These are phyloP conservation scores for Chrysodeixis includens DNA, from an alignment of 2,888 invertebrate genomes.

Conservation along the genomic window DNA sequence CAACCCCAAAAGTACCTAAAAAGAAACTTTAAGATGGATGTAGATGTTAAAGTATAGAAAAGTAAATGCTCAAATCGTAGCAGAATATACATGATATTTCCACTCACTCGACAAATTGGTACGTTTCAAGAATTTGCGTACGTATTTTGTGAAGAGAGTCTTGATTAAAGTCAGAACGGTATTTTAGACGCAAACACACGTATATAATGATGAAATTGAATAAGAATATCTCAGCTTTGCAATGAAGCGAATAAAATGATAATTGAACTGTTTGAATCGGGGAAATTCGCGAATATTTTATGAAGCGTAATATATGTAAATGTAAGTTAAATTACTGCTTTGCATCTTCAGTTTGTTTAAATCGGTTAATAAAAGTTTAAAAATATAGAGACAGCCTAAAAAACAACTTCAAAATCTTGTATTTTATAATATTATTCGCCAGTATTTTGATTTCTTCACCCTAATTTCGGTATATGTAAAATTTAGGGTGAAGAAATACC, in stretches of 20 bases:
- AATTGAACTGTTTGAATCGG: constrained; percentile 48
- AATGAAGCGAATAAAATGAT: constrained; percentile 36
- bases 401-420: no score
- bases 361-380: no score
- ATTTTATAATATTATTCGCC: no score
- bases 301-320: not conserved
- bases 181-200: not conserved
- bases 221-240: constrained; percentile 12
- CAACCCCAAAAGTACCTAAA: no score
- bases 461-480: no score
- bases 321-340: not conserved
- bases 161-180: constrained; percentile 26
- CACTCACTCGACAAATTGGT: not conserved
- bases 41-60: not conserved
- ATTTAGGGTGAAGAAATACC: no score
- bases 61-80: not conserved
- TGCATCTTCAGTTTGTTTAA: not conserved
- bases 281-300: not conserved
- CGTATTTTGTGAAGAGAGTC: constrained; percentile 1
- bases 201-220: constrained; percentile 6
- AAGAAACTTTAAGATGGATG: no score
- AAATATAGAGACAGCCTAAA: no score
- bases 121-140: not conserved
- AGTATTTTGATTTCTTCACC: no score
- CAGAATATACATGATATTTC: constrained; percentile 5